These are phyloP conservation scores for Poecile montanus DNA, from an alignment of 2,797 vertebrate genomes.

Conservation along the genomic window DNA sequence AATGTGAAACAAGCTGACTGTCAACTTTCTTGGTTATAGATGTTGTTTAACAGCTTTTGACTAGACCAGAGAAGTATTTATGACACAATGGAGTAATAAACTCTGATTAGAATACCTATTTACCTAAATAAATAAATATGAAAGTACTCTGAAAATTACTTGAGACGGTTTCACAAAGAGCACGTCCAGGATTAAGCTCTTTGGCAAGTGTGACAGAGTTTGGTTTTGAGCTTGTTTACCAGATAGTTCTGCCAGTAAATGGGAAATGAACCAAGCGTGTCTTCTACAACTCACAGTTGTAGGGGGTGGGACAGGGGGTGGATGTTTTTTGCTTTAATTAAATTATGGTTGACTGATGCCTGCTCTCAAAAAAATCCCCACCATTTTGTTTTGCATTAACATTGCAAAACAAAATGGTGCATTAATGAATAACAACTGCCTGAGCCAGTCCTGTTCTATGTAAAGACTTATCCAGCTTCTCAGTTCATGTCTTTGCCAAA, in stretches of 20 bases:
- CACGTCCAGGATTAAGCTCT: background rate
- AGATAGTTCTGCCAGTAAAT: background rate
- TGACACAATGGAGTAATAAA: background rate
- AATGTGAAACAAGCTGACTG: background rate
- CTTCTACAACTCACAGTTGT: background rate
- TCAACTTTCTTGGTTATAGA: background rate
- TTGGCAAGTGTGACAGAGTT: background rate
- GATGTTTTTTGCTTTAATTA: background rate
- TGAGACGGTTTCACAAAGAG: background rate
- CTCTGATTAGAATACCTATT: background rate
- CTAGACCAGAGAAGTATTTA: background rate
- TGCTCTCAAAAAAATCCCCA: background rate
- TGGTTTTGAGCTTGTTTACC: background rate
- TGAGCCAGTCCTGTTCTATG: background rate
- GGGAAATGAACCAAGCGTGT: background rate
- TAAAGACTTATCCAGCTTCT: background rate
- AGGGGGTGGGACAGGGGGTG: background rate
- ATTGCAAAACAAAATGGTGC: background rate
- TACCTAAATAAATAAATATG: background rate
- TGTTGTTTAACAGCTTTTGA: background rate
- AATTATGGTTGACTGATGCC: background rate
- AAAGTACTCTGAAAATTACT: background rate
- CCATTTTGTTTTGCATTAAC: background rate
- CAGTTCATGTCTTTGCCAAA: background rate
- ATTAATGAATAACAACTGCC: background rate